A percentile compares a stretch with the other conserved stretches of the same genome.
Evolutionary conservation across 1,140 invertebrate genomes (phyloP).

Genomic region (Heliconius eleuchia): DNA sequence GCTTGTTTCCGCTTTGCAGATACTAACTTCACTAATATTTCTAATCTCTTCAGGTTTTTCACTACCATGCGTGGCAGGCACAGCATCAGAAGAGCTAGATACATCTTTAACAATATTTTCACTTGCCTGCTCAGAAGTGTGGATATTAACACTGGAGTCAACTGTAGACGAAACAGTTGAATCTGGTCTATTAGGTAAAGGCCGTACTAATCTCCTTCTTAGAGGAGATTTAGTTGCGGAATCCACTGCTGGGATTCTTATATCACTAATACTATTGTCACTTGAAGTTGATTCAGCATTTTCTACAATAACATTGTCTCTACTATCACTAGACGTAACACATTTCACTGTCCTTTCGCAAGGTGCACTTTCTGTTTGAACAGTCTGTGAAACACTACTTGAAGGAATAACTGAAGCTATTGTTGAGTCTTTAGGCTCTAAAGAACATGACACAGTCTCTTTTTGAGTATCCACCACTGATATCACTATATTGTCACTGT

Average conservation of each 20-base stretch:
- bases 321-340: constrained; percentile 71
- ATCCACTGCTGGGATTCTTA: constrained; percentile 44
- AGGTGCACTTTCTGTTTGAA: constrained; percentile 53
- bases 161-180: constrained; percentile 75
- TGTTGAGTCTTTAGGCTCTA: constrained; percentile 36
- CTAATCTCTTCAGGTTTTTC: constrained; percentile 70
- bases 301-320: constrained; percentile 71
- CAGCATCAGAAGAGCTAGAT: constrained; percentile 75
- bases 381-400: constrained; percentile 63
- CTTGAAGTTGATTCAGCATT: constrained; percentile 74
- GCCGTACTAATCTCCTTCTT: constrained; percentile 60
- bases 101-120: constrained; percentile 72
- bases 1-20: constrained; percentile 75
- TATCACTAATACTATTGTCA: constrained; percentile 72
- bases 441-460: constrained; percentile 47
- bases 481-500: constrained; percentile 42
- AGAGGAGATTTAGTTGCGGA: constrained; percentile 59
- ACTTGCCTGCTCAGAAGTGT: constrained; percentile 54
- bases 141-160: constrained; percentile 58
- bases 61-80: constrained; percentile 64
- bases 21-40: constrained; percentile 73
- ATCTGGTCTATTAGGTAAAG: constrained; percentile 64
- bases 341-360: constrained; percentile 70
- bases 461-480: constrained; percentile 36
- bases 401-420: constrained; percentile 63